phyloP scores from a whole-genome alignment of 2,888 invertebrate species.

The Ypsolopha sequella region DNA sequence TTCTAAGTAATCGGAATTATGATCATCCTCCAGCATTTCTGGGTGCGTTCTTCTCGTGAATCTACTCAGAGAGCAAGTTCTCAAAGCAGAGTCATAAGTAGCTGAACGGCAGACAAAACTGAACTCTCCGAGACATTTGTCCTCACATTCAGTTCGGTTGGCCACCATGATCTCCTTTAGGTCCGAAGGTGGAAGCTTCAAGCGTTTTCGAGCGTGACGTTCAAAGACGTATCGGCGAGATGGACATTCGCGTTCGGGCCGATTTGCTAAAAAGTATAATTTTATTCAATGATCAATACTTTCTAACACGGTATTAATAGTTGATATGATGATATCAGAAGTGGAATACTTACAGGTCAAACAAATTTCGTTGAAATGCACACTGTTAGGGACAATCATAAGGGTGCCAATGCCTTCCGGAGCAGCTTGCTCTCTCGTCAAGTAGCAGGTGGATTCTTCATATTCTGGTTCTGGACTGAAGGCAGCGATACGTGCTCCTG shows the following conservation, averaged over 20 bases:
- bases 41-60: constrained; percentile 91
- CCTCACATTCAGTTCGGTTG: constrained; percentile 91
- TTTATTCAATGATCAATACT: background rate
- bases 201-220: constrained; percentile 85
- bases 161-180: constrained; percentile 87
- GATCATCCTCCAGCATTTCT: constrained; percentile 85
- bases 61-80: constrained; percentile 83
- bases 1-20: constrained; percentile 90
- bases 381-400: constrained; percentile 90
- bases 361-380: constrained; percentile 92
- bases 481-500: constrained; percentile 86
- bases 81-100: constrained; percentile 82
- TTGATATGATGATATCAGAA: constrained; percentile 3
- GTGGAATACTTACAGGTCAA: constrained; percentile 79
- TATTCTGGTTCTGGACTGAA: constrained; percentile 86
- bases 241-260: constrained; percentile 90
- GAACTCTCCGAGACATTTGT: constrained; percentile 90
- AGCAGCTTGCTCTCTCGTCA: constrained; percentile 86
- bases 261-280: constrained; percentile 63
- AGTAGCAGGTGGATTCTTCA: constrained; percentile 89
- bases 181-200: constrained; percentile 84
- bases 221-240: constrained; percentile 91
- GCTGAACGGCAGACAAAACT: constrained; percentile 91
- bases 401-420: constrained; percentile 91
- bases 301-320: background rate